Base-by-base conservation (phyloP, 2,888 invertebrate species). In the Drosophila flavopinicola region DNA sequence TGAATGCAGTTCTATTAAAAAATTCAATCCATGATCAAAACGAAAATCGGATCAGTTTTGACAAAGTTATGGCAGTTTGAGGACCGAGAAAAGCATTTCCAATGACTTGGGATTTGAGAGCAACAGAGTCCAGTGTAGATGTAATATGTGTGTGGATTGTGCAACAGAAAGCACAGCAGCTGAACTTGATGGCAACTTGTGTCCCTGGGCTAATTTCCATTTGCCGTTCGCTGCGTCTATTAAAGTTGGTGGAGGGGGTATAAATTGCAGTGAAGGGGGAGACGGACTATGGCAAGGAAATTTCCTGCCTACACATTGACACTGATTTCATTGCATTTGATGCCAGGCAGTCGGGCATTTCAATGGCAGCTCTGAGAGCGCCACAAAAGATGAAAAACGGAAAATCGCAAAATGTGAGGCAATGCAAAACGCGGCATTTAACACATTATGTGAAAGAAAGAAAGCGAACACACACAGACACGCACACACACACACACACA, bases 381-480 rank as follows among this genome's bases (percentile, higher is more conserved):
- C 48, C 71, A 78, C 70, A 78, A 76, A 78, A 70, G 71, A 68
- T 54, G 39, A 27, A 48, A 67, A 64, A 51, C 13, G 45, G 51
- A 59, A 56, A 49, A 75, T 56, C 74, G 63, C 59, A 61, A 75
- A 65, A 64, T 77, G 78, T 38, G 59, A 71, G 72, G 78, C 69
- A 72, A 82, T 66, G 85, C 85, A 86, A 82, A 87, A 80, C 78
- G 87, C 82, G 82, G 85, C 82, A 86, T 85, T 82, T 82, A 83
- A 87, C 82, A 82, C 85, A 58, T 58, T 77, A 82, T 66, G 80
- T 72, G 57, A 72, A 80, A 74, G 86, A 68, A 52, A 77, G 44
- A 41, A 35, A 35, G 47, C 17, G 53, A 58, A 25, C 44, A 38
- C 29, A 24, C 17, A 39, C 44, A 57, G n/a, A n/a, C n/a, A n/a